These are phyloP conservation scores for Orientallactaga bullata DNA, from an alignment of 2,113 vertebrate species.

Conservation along the genomic window DNA sequence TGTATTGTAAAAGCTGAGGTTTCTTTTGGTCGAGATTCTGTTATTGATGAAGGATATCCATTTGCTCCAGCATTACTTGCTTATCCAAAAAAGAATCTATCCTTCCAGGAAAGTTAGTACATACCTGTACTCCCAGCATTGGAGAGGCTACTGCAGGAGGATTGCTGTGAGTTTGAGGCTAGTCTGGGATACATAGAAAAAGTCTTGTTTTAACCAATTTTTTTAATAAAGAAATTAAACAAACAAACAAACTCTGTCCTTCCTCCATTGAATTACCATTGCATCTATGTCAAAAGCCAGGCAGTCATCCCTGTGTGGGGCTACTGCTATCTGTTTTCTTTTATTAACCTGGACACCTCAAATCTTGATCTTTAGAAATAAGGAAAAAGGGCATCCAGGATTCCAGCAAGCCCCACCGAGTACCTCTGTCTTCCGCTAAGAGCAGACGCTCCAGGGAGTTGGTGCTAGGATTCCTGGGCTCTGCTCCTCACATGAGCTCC, in stretches of 20 bases:
- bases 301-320: background rate
- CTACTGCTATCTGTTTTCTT: background rate
- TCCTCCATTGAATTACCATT: background rate
- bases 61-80: background rate
- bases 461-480: background rate
- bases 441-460: background rate
- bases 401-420: rapidly evolving
- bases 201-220: background rate
- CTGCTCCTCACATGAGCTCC: background rate
- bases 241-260: background rate
- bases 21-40: background rate
- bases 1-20: background rate
- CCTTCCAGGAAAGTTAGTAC: background rate
- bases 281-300: background rate
- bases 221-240: background rate
- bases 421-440: background rate
- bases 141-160: background rate
- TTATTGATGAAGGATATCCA: background rate
- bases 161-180: background rate
- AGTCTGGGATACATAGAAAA: background rate
- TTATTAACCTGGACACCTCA: rapidly evolving
- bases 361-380: background rate
- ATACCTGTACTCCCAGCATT: background rate
- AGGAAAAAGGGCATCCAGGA: background rate
- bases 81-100: background rate